These are phyloP conservation scores for Eulemur coronatus DNA, from an alignment of 2,797 vertebrate species.

Conservation along the genomic window DNA sequence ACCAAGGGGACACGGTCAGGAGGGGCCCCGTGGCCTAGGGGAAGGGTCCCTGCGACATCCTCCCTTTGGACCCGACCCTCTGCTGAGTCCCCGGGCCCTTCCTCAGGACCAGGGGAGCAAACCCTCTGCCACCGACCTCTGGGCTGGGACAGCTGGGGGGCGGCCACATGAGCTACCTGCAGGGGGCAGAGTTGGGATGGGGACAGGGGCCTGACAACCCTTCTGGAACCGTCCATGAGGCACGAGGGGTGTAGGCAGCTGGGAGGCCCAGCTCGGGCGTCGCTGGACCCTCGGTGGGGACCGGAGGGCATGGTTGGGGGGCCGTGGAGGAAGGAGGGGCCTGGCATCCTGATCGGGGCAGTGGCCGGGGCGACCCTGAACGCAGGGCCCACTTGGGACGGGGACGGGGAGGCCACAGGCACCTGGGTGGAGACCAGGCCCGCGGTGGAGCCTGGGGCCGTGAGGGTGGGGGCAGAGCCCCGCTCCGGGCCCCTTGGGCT, in stretches of 20 bases:
- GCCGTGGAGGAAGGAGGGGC: not conserved
- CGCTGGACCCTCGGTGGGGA: accelerated
- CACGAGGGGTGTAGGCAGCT: not conserved
- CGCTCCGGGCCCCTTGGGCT: constrained; percentile 46
- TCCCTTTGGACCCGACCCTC: accelerated
- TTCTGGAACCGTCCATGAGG: not conserved
- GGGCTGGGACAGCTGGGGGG: not conserved
- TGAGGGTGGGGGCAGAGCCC: not conserved
- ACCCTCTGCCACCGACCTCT: not conserved
- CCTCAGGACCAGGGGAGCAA: no score
- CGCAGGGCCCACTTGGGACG: not conserved
- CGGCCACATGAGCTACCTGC: not conserved
- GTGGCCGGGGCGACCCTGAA: no score
- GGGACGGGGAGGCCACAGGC: accelerated
- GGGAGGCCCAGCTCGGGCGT: not conserved
- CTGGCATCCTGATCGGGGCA: accelerated
- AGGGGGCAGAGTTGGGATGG: constrained; percentile 38
- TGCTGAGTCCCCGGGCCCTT: not conserved
- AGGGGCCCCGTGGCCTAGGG: not conserved
- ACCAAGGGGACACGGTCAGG: not conserved
- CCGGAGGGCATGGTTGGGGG: not conserved
- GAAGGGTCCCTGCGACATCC: accelerated
- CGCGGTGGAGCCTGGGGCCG: not conserved
- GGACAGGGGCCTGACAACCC: not conserved
- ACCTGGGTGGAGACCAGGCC: not conserved